phyloP scores from a whole-genome alignment of 2,888 invertebrate species.

The Punctoribates punctum region DNA sequence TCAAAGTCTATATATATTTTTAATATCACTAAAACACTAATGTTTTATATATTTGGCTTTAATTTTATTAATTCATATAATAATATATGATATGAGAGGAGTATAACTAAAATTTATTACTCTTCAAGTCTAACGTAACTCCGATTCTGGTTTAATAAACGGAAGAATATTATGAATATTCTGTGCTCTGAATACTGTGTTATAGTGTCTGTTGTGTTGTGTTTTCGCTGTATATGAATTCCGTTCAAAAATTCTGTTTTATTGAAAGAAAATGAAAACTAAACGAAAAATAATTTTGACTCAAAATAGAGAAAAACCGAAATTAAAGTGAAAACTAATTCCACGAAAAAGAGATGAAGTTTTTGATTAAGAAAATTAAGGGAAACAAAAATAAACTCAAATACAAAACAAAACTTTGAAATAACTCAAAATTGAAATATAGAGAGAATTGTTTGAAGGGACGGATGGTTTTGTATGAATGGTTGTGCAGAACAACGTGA shows the following conservation, averaged over 20 bases:
- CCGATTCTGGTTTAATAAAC: neutral
- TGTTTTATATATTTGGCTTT: neutral
- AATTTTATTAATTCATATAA: neutral
- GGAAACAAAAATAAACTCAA: no score
- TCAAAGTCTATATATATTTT: neutral
- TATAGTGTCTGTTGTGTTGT: slow-evolving; percentile 1
- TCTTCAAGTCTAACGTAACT: neutral
- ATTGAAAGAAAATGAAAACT: neutral
- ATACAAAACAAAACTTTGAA: no score
- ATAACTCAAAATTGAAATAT: no score
- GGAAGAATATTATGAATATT: neutral
- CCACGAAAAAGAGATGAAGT: no score
- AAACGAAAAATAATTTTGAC: neutral
- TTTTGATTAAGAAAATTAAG: no score
- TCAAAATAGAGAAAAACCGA: no score
- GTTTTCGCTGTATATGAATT: neutral
- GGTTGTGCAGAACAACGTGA: no score
- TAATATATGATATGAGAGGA: neutral
- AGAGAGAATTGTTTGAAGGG: no score
- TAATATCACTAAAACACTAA: neutral
- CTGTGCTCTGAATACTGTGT: neutral
- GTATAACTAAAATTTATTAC: neutral
- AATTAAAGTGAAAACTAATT: no score
- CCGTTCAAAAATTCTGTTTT: neutral
- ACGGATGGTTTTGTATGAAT: no score